Percentiles rank a stretch among this genome's conserved stretches.
phyloP scores from a whole-genome alignment of 2,888 invertebrate genomes.

The Sphaerophoria taeniata region DNA sequence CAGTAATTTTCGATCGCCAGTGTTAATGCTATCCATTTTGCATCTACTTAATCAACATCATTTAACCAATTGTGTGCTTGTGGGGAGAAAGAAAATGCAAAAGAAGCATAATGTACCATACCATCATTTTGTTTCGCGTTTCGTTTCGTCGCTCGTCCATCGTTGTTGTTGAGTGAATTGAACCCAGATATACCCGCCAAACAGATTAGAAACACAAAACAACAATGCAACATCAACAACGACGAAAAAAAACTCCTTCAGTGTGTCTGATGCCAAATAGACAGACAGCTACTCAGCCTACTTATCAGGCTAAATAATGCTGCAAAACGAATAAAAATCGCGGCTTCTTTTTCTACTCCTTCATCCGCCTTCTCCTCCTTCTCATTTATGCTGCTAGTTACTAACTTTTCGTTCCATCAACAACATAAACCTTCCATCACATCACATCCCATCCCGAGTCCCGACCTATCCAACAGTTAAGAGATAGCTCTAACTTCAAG shows the following conservation, averaged over 20 bases:
- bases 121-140: background rate
- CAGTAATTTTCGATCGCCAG: slow-evolving; percentile 11
- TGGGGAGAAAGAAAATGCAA: slow-evolving; percentile 61
- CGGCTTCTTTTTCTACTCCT: slow-evolving; percentile 49
- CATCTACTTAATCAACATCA: slow-evolving; percentile 64
- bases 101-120: slow-evolving; percentile 53
- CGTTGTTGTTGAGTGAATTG: slow-evolving; percentile 30
- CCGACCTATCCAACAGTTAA: slow-evolving; percentile 12
- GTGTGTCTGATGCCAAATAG: slow-evolving; percentile 50
- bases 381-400: slow-evolving; percentile 12
- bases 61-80: slow-evolving; percentile 62
- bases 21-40: slow-evolving; percentile 40
- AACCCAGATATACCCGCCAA: slow-evolving; percentile 43
- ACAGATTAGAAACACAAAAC: slow-evolving; percentile 33
- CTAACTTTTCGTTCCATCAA: slow-evolving; percentile 17
- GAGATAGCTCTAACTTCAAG: background rate
- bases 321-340: slow-evolving; percentile 60
- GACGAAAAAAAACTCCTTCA: slow-evolving; percentile 33
- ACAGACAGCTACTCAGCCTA: slow-evolving; percentile 74
- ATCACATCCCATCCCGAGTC: slow-evolving; percentile 20
- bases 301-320: slow-evolving; percentile 67
- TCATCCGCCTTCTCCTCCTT: background rate
- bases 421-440: background rate
- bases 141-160: background rate
- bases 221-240: background rate